These are phyloP conservation scores for Sphaerophoria taeniata DNA, from an alignment of 2,888 invertebrate species.

Conservation along the genomic window DNA sequence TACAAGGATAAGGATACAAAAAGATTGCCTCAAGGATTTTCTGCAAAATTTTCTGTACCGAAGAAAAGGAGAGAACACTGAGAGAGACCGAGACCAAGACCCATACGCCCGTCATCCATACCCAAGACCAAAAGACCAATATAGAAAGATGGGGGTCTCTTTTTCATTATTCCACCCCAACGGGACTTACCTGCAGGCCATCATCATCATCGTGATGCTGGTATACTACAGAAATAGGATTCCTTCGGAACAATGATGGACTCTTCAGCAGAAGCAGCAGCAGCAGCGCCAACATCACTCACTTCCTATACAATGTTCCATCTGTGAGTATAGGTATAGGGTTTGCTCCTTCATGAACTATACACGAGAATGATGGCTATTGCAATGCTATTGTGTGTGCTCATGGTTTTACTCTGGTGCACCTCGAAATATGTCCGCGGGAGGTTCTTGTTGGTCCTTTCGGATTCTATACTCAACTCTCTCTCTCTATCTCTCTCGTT, in stretches of 20 bases:
- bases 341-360: conserved; percentile 38
- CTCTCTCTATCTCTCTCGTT: conserved; percentile 23
- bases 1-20: conserved; percentile 75
- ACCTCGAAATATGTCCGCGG: conserved; percentile 63
- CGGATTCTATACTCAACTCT: conserved; percentile 4
- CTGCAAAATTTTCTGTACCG: conserved; percentile 60
- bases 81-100: conserved; percentile 7
- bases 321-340: not conserved
- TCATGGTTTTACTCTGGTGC: conserved; percentile 52
- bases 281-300: not conserved
- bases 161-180: conserved; percentile 71
- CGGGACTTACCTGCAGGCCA: conserved; percentile 63
- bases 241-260: conserved; percentile 69
- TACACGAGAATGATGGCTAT: conserved; percentile 32
- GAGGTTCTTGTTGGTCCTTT: conserved; percentile 54
- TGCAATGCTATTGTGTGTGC: conserved; percentile 60
- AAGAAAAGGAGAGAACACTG: conserved; percentile 23
- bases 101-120: not conserved
- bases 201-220: conserved; percentile 71
- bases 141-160: conserved; percentile 39
- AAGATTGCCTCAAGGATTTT: conserved; percentile 71
- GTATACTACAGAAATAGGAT: conserved; percentile 60
- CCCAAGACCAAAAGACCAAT: no score
- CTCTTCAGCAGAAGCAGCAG: conserved; percentile 44
- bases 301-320: not conserved